These are phyloP conservation scores for Andrena chrysosceles DNA, from an alignment of 2,888 invertebrate species.

Conservation along the genomic window DNA sequence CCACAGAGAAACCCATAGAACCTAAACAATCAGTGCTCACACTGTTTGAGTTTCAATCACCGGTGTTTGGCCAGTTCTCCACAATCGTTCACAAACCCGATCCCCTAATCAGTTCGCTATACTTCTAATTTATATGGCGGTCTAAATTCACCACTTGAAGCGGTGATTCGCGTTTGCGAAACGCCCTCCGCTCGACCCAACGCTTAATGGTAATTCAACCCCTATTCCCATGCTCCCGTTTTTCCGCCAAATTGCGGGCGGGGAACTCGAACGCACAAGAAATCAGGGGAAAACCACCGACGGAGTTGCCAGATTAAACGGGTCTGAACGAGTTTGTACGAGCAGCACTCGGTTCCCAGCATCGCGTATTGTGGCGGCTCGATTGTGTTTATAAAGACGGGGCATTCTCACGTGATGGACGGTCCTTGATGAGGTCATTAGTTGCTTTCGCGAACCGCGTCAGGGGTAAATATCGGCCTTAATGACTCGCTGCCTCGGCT, in stretches of 20 bases:
- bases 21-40: too few species aligned
- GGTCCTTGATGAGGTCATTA: slow-evolving; percentile 60
- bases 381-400: slow-evolving; percentile 53
- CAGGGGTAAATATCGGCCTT: slow-evolving; percentile 51
- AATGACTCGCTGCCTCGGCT: slow-evolving; percentile 41
- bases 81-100: neutral
- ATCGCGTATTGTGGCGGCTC: neutral
- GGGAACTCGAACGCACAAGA: slow-evolving; percentile 24
- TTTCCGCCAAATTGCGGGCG: neutral
- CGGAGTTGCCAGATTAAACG: slow-evolving; percentile 40
- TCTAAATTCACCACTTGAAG: slow-evolving; percentile 7
- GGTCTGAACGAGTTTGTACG: slow-evolving; percentile 42
- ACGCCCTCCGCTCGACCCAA: neutral
- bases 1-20: too few species aligned
- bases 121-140: neutral
- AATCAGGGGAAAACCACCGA: slow-evolving; percentile 35
- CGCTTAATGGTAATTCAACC: slow-evolving; percentile 31
- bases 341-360: neutral
- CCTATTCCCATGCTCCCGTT: neutral
- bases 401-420: slow-evolving; percentile 43
- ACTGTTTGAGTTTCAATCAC: neutral
- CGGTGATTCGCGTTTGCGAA: neutral
- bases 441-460: slow-evolving; percentile 37
- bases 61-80: neutral
- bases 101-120: neutral